Evolutionary conservation across 1,140 invertebrate species (phyloP).

Genomic region (Spodoptera litura): DNA sequence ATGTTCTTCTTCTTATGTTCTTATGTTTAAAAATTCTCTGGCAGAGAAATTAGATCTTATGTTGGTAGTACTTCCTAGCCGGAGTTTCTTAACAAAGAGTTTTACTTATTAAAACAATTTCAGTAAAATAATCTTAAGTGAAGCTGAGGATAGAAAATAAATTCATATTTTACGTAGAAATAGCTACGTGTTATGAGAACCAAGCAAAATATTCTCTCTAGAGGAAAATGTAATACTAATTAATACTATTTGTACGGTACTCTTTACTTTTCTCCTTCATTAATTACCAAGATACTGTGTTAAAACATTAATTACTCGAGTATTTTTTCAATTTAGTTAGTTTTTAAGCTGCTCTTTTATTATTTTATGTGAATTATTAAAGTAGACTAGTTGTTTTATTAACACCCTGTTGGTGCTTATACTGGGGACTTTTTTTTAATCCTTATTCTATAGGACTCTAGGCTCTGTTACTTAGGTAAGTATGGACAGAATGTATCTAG

Average conservation of each 20-base stretch:
- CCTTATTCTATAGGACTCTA: too few species aligned
- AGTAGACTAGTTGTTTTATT: background rate
- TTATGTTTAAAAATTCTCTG: too few species aligned
- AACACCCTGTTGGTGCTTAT: too few species aligned
- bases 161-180: slow-evolving; percentile 4
- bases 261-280: slow-evolving; percentile 4
- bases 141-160: background rate
- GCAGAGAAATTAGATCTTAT: too few species aligned
- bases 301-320: background rate
- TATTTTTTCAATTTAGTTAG: background rate
- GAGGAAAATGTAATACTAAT: slow-evolving; percentile 24
- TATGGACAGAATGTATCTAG: too few species aligned
- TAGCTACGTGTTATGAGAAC: slow-evolving; percentile 12
- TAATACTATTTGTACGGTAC: slow-evolving; percentile 3
- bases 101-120: too few species aligned
- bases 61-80: too few species aligned
- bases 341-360: background rate
- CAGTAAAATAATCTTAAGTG: too few species aligned
- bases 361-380: background rate
- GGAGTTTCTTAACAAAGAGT: too few species aligned
- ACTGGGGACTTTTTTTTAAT: too few species aligned
- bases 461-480: too few species aligned
- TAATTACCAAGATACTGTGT: background rate
- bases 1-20: too few species aligned
- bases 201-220: background rate